Evolutionary conservation across 2,888 invertebrate species (phyloP), one percentile per base, ranked within the genome.

Genomic region (Coelogynopora nodosa): DNA sequence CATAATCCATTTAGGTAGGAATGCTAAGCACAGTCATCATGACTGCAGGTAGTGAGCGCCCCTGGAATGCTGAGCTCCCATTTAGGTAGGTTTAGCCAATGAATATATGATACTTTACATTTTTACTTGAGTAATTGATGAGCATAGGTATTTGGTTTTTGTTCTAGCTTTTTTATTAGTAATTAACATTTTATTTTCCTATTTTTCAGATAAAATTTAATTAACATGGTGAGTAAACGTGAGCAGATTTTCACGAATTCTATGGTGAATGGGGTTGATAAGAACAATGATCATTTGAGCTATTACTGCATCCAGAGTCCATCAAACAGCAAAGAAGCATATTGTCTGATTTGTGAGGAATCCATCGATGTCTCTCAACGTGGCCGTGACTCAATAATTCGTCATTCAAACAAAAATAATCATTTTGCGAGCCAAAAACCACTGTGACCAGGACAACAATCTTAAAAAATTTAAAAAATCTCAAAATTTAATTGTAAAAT

Each of bases 261-360:
- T n/a, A n/a, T n/a, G n/a, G n/a, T n/a, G n/a, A n/a, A n/a, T n/a
- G n/a, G n/a, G n/a, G n/a, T n/a, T n/a, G n/a, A n/a, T n/a, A n/a
- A n/a, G n/a, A n/a, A n/a, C n/a, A n/a, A n/a, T n/a, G n/a, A n/a
- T n/a, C n/a, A n/a, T n/a, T n/a, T n/a, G n/a, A n/a, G n/a, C n/a
- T n/a, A 49, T 49, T 49, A 49, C 49, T 49, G 49, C 49, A 49
- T 49, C 49, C 49, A 49, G 49, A 49, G 49, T 49, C 49, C 49
- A 49, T 49, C 49, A 49, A 49, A 49, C 49, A 49, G 49, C 18
- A 49, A 49, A 49, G 49, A 49, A 49, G 80, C 80, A 10, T 80
- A 80, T 80, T 80, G 80, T 80, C 5, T 80, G 23, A 23, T 80
- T 26, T 80, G 80, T 80, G 80, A 80, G 80, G 80, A 80, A 80